Base-by-base conservation (phyloP, 2,113 vertebrate species). In the Crotalus horridus region DNA sequence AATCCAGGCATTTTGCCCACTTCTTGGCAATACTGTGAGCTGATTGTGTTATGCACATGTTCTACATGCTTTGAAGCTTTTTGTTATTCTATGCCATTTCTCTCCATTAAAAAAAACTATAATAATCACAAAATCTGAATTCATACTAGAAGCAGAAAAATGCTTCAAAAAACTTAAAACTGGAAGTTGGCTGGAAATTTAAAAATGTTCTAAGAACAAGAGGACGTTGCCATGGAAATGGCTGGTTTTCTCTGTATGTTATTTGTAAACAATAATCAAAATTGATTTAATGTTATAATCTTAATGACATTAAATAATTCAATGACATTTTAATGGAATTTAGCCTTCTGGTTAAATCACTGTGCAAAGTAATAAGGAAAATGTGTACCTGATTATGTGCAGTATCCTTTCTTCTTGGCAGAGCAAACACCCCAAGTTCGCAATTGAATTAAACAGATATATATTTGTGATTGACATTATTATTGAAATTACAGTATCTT, bases 91-190 rank as follows among this genome's bases (percentile, higher is more conserved):
- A 56, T 43, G 33, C 5, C 87, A 89, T 51, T 54, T 74, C 87
- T 56, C 33, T 88, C 33, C 33, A 81, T 55, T 74, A 91, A 85
- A 81, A 90, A 91, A 90, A 91, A 91, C 54, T 55, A 85, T 55
- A 81, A 33, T 33, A 20, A 13, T 90, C 10, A 85, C 23, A n/a
- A 91, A 81, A 26, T 23, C 69, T 85, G n/a, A 54, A 91, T 10
- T 90, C 20, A 74, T 74, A 90, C 17, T 24, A 11, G 51, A 81
- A 33, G 4, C 21, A 26, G 46, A 53, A 53, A 21, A 24, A 54
- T 56, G 11, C 26, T 13, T 55, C 48, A 13, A 11, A 55, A 91
- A 91, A 54, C 8, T 69, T 81, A 11, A 51, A 90, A 53, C 48
- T 69, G 53, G 48, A 74, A 92, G 54, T 39, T 74, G 61, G 59